phyloP scores from a whole-genome alignment of 2,888 invertebrate species.

The Euzophera pinguis region DNA sequence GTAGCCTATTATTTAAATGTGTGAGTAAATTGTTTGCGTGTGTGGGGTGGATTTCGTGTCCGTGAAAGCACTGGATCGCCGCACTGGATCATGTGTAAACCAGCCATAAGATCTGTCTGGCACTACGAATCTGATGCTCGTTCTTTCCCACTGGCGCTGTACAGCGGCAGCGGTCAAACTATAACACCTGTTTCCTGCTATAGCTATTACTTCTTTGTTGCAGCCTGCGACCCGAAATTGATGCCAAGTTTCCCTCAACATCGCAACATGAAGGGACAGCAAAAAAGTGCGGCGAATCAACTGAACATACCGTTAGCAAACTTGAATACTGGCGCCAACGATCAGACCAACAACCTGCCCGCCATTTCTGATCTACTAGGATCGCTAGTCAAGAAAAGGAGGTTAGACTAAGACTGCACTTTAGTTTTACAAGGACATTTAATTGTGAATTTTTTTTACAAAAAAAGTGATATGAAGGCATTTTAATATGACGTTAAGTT shows the following conservation, averaged over 20 bases:
- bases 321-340: slow-evolving; percentile 81
- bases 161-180: no score
- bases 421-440: neutral
- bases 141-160: no score
- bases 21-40: no score
- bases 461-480: no score
- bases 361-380: slow-evolving; percentile 91
- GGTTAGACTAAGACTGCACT: slow-evolving; percentile 81
- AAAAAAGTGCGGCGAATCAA: slow-evolving; percentile 55
- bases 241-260: slow-evolving; percentile 99
- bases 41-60: no score
- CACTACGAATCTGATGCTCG: no score
- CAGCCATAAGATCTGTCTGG: no score
- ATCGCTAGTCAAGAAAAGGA: slow-evolving; percentile 88
- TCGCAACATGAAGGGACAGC: slow-evolving; percentile 86
- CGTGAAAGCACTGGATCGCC: no score
- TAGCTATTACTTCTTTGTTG: slow-evolving; percentile 35
- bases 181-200: neutral
- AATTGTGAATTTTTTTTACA: slow-evolving; percentile 14
- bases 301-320: slow-evolving; percentile 67
- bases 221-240: slow-evolving; percentile 96
- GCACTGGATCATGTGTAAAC: no score
- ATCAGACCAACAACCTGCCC: slow-evolving; percentile 87
- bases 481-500: no score
- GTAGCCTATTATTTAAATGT: no score